Evolutionary conservation across 2,888 invertebrate genomes (phyloP).

Genomic region (Nyleta sp.): DNA sequence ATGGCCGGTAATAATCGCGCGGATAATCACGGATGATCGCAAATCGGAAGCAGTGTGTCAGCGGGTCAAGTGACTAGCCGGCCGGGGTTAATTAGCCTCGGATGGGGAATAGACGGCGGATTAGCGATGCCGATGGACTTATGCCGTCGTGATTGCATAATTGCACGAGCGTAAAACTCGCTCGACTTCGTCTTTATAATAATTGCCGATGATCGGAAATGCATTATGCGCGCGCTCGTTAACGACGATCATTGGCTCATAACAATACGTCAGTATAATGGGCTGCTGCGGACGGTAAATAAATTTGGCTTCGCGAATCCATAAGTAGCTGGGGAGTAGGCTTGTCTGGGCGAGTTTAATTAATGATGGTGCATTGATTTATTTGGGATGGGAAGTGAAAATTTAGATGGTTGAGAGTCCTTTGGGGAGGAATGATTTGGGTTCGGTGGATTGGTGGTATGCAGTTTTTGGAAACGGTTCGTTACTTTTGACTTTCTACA

Average conservation of each 20-base stretch:
- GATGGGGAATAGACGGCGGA: conserved; percentile 53
- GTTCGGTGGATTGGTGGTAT: too few species aligned
- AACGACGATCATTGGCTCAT: conserved; percentile 47
- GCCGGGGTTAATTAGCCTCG: conserved; percentile 61
- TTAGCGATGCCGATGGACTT: conserved; percentile 50
- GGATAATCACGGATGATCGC: conserved; percentile 63
- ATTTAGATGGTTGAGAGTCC: too few species aligned
- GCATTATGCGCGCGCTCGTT: conserved; percentile 68
- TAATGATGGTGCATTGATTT: too few species aligned
- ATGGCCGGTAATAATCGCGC: conserved; percentile 60
- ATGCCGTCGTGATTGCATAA: conserved; percentile 59
- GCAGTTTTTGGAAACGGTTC: too few species aligned
- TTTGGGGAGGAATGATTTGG: too few species aligned
- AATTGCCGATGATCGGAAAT: conserved; percentile 67
- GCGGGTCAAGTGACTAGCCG: conserved; percentile 64
- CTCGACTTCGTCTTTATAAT: conserved; percentile 47
- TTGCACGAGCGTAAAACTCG: conserved; percentile 41
- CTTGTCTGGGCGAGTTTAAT: too few species aligned
- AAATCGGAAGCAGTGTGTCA: conserved; percentile 66
- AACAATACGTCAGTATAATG: too few species aligned
- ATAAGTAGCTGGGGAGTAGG: too few species aligned
- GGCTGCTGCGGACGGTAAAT: too few species aligned
- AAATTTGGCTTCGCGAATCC: too few species aligned
- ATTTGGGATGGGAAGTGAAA: too few species aligned
- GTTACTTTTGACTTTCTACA: too few species aligned